Conservation (phyloP, 2,797 vertebrate species). For the Thaleichthys pacificus region DNA sequence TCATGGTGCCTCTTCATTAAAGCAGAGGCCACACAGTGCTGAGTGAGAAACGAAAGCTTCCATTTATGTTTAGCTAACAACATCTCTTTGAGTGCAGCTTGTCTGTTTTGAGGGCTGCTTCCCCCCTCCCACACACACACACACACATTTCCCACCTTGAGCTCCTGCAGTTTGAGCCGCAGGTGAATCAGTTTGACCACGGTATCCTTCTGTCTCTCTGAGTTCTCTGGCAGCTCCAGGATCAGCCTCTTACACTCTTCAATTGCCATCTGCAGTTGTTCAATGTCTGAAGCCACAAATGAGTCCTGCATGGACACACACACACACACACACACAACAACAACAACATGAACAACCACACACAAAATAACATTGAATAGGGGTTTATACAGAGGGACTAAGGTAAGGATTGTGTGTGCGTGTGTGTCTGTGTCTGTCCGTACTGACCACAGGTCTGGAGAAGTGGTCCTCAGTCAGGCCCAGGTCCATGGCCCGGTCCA, state of each 20-base stretch:
- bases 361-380: neutral
- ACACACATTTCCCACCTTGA: conserved; percentile 77
- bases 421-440: neutral
- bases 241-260: conserved; percentile 92
- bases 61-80: neutral
- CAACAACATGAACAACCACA: neutral
- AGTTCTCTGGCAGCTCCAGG: conserved; percentile 91
- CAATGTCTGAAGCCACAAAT: conserved; percentile 86
- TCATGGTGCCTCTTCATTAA: neutral
- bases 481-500: conserved; percentile 85
- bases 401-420: neutral
- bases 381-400: neutral
- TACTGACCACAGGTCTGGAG: conserved; percentile 86
- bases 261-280: conserved; percentile 88
- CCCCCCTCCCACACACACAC: no score
- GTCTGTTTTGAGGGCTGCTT: no score
- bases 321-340: conserved; percentile 1
- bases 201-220: conserved; percentile 91
- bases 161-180: conserved; percentile 94
- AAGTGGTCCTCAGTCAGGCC: conserved; percentile 96
- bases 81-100: no score
- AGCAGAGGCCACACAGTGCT: neutral
- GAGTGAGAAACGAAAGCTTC: neutral
- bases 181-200: conserved; percentile 95
- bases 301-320: conserved; percentile 78